Percentiles rank a stretch among this genome's conserved stretches.
Evolutionary conservation across 2,888 invertebrate species (phyloP).

Genomic region (Octodonta nipae): DNA sequence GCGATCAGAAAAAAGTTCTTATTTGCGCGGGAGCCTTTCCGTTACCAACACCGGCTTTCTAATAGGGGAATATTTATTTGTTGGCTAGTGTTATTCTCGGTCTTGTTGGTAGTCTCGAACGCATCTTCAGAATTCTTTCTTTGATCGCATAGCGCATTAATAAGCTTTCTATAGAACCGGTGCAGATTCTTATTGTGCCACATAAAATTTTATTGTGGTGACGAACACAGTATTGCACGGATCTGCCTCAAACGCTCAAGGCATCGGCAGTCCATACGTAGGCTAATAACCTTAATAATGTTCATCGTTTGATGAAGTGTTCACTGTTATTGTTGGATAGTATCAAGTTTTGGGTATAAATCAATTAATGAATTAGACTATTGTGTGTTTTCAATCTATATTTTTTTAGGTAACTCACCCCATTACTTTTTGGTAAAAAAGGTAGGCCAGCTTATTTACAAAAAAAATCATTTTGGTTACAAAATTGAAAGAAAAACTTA

Average conservation of each 20-base stretch:
- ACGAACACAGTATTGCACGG: constrained; percentile 12
- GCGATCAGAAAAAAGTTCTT: too few species aligned
- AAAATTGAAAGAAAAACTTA: too few species aligned
- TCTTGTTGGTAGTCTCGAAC: constrained; percentile 8
- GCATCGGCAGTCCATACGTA: too few species aligned
- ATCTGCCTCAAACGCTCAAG: constrained; percentile 6
- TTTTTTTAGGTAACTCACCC: too few species aligned
- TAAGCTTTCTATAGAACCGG: constrained; percentile 17
- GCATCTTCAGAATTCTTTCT: constrained; percentile 17
- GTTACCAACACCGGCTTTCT: constrained; percentile 16
- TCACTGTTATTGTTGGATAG: too few species aligned
- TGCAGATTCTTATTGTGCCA: constrained; percentile 16
- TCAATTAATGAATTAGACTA: too few species aligned
- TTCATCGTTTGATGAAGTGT: background rate
- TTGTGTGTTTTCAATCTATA: too few species aligned
- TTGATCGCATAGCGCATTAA: constrained; percentile 16
- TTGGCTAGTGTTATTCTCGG: constrained; percentile 5
- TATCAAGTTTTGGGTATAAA: too few species aligned
- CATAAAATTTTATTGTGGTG: constrained; percentile 16
- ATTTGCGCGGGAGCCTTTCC: constrained; percentile 17
- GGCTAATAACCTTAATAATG: constrained; percentile 2
- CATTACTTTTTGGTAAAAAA: too few species aligned
- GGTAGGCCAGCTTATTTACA: too few species aligned
- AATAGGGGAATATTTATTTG: constrained; percentile 18
- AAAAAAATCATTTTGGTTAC: too few species aligned